Base-by-base conservation (phyloP, 2,888 invertebrate species). In the Choreutis nemorana region DNA sequence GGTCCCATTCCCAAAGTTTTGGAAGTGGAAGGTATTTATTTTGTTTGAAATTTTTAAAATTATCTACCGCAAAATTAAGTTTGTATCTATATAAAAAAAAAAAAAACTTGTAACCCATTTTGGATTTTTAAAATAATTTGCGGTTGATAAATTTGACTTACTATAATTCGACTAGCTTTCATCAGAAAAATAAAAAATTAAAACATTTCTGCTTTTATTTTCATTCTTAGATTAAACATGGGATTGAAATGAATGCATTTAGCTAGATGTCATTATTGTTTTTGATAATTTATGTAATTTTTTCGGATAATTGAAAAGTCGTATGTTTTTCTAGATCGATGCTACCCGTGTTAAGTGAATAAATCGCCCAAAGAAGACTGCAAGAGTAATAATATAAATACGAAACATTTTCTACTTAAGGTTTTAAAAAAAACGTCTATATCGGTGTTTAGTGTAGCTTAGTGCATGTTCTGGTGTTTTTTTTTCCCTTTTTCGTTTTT, bases 271-370 rank as follows among this genome's bases (percentile, higher is more conserved):
- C 11, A 10, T 4, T 9, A n/a, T 15, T 25, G 20, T 24, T 18
- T 14, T 25, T 30, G 5, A 12, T n/a, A n/a, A 8, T 12, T 23
- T 13, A 14, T 18, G 16, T 27, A 6, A 7, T 23, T 23, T 7
- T 21, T 23, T n/a, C 5, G 8, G 16, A 32, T 15, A 16, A 14
- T 23, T 2, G 14, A 12, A 24, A 15, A 16, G 16, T 25, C 6
- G 2, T 14, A 18, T 1, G 11, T 27, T 9, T 27, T 79, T 81
- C 71, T 83, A 83, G 89, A 85, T 89, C 89, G 77, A 87, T 88
- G 83, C 87, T 89, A 81, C 89, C 89, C 58, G 87, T 89, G 71
- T 82, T 89, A 85, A 89, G 83, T 78, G 89, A 89, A 84, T 89
- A 86, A 82, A 65, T 79, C 64, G 72, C 75, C 61, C 71, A 71